phyloP scores from a whole-genome alignment of 2,113 vertebrate genomes.

The Zingel zingel region DNA sequence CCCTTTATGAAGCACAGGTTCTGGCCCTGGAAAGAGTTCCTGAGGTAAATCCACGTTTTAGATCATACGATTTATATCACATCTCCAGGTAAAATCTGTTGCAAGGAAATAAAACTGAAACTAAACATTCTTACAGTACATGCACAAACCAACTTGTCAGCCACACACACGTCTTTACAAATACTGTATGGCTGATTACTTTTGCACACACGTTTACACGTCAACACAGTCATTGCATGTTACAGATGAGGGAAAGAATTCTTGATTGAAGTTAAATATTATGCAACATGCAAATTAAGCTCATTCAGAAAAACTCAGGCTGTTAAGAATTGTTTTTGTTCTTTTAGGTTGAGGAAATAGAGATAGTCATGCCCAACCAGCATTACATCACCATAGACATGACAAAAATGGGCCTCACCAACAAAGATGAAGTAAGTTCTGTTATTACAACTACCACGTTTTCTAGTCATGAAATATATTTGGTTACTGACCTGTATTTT shows the following conservation, averaged over 20 bases:
- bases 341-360: constrained; percentile 93
- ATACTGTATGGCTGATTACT: neutral
- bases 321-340: constrained; percentile 15
- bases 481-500: neutral
- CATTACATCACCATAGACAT: constrained; percentile 94
- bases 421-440: constrained; percentile 92
- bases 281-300: neutral
- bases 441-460: neutral
- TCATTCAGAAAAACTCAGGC: neutral
- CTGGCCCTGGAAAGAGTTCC: constrained; percentile 84
- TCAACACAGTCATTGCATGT: neutral
- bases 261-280: neutral
- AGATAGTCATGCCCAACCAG: constrained; percentile 92
- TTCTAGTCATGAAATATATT: neutral
- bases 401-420: constrained; percentile 91
- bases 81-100: neutral
- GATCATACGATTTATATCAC: neutral
- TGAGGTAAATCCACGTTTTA: constrained; percentile 81
- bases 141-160: neutral
- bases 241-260: neutral
- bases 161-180: neutral
- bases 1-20: constrained; percentile 91
- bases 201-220: neutral
- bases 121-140: neutral
- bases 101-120: neutral